These are phyloP conservation scores for Scaptomyza polygonia DNA, from an alignment of 2,888 invertebrate genomes.

Conservation along the genomic window DNA sequence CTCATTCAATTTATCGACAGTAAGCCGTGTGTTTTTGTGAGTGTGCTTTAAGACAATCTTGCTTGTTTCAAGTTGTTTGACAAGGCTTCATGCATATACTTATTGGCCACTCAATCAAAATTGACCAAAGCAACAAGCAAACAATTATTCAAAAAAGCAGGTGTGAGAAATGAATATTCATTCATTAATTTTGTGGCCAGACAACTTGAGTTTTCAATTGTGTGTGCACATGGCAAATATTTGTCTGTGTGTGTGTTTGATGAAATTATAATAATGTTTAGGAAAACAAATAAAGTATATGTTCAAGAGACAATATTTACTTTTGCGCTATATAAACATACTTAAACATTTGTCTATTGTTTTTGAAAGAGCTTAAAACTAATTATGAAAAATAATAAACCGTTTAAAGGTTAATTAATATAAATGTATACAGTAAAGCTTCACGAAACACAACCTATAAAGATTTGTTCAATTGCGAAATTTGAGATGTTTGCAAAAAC, in stretches of 20 bases:
- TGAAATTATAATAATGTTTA: conserved; percentile 10
- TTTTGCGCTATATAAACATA: not conserved
- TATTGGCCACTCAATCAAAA: conserved; percentile 47
- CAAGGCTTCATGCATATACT: conserved; percentile 30
- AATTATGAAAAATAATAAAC: no score
- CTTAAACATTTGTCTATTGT: not conserved
- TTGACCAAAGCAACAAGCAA: conserved; percentile 17
- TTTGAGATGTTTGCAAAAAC: no score
- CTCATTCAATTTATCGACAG: conserved; percentile 69
- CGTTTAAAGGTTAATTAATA: no score
- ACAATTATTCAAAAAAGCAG: conserved; percentile 40
- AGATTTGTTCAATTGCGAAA: no score
- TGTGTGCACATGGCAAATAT: conserved; percentile 17
- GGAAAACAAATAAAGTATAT: not conserved
- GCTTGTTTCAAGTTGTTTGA: conserved; percentile 43
- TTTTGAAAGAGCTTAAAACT: not conserved
- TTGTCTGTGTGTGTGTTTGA: conserved; percentile 4
- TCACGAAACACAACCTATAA: no score
- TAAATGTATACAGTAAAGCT: no score
- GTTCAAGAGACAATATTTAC: not conserved
- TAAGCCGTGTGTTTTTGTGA: conserved; percentile 3
- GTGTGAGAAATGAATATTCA: conserved; percentile 32
- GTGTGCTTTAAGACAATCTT: conserved; percentile 21
- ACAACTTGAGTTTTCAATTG: conserved; percentile 17
- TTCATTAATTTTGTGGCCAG: conserved; percentile 11